Conservation (phyloP, 2,888 invertebrate species). For the Steromphala cineraria region DNA sequence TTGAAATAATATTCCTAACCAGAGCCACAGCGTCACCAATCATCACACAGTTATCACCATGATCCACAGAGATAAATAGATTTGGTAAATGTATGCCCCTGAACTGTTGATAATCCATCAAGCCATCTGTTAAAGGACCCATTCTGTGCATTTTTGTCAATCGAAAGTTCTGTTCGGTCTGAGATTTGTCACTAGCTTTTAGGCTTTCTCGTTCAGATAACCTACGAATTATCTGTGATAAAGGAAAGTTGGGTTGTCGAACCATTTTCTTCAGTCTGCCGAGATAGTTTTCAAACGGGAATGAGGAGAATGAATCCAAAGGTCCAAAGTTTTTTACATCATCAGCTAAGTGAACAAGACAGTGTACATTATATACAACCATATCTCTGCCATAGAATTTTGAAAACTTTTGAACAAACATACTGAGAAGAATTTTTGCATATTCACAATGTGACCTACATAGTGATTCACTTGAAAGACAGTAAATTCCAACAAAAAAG, state of each 20-base stretch:
- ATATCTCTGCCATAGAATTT: constrained; percentile 32
- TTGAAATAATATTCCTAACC: too few relatives aligned
- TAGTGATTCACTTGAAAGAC: constrained; percentile 12
- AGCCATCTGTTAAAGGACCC: too few relatives aligned
- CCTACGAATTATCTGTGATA: constrained; percentile 20
- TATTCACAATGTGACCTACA: constrained; percentile 24
- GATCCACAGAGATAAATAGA: too few relatives aligned
- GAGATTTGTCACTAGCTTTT: background rate
- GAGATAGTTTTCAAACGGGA: constrained; percentile 40
- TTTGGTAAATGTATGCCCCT: too few relatives aligned
- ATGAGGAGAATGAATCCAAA: constrained; percentile 35
- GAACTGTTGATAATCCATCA: too few relatives aligned
- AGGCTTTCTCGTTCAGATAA: background rate
- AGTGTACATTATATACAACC: constrained; percentile 45
- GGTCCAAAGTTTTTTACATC: constrained; percentile 35
- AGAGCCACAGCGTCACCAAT: too few relatives aligned
- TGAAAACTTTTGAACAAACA: constrained; percentile 29
- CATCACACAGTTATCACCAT: too few relatives aligned
- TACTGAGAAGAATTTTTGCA: constrained; percentile 30
- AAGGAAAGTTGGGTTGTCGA: constrained; percentile 24
- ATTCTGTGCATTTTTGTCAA: too few relatives aligned
- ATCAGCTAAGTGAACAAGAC: constrained; percentile 31
- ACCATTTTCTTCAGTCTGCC: constrained; percentile 30
- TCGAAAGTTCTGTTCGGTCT: too few relatives aligned
- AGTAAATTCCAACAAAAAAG: constrained; percentile 31